Base-by-base conservation (phyloP, 1,140 invertebrate genomes). In the Drosophila arizonae region DNA sequence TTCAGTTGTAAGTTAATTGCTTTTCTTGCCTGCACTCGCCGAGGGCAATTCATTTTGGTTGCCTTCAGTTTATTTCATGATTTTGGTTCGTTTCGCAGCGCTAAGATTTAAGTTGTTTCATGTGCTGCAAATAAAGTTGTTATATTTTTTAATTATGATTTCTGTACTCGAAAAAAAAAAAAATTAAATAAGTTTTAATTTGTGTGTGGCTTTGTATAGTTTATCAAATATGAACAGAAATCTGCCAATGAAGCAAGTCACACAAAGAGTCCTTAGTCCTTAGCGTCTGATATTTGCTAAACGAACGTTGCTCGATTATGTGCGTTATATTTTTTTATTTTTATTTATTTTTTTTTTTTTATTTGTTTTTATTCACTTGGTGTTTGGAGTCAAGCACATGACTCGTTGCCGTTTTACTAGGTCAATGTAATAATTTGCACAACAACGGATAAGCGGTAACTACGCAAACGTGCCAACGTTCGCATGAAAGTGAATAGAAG, bases 361-460 rank as follows among this genome's bases (percentile, higher is more conserved):
- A 17, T 46, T 39, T 45, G 39, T 26, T 46, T n/a, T 26, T 33
- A 21, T 36, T 30, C 15, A 24, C 60, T 28, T 45, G 46, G 60
- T 9, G 48, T 4, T 24, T 36, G 3, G 43, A 58, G 66, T 46
- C 50, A 64, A 74, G 75, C 71, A 71, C 52, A 65, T 66, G 58
- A 61, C 48, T 50, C 66, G 60, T 62, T 74, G 70, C 61, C 30
- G 39, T 62, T 71, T 86, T 87, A 88, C 50, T 88, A 66, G 82
- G 82, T 86, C 82, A 86, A 73, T 86, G 79, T 82, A 86, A 86
- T 86, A 86, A 88, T 86, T 88, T 82, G 79, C 72, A 81, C 68
- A 79, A 65, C 67, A 86, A 64, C 78, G 70, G 50, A 71, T 74
- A 64, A 86, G 78, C 68, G 72, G 67, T 72, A 81, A 79, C 82